Conservation (phyloP, 2,888 invertebrate genomes). For the Melanostoma mellinum region DNA sequence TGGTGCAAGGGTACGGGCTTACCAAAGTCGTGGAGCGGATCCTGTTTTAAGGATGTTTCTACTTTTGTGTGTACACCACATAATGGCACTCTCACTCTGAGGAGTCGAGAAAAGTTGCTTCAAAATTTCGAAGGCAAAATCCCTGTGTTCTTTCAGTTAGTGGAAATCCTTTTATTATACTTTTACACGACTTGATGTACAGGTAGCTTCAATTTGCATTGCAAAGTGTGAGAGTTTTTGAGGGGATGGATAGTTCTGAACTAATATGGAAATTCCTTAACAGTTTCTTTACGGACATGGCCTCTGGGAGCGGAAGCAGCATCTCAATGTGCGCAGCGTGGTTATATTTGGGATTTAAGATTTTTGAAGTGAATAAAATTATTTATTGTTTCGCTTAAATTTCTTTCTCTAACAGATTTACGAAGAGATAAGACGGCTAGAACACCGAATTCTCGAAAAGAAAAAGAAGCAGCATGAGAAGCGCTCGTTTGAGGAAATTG, state of each 20-base stretch:
- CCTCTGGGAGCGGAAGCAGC: not conserved
- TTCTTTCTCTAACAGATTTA: no score
- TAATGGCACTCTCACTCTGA: slow-evolving; percentile 53
- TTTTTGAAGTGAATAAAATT: no score
- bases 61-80: slow-evolving; percentile 66
- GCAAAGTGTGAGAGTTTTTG: slow-evolving; percentile 40
- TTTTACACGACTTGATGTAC: slow-evolving; percentile 23
- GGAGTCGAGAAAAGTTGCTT: slow-evolving; percentile 45
- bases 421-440: no score
- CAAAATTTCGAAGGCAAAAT: slow-evolving; percentile 37
- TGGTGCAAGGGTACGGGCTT: not conserved
- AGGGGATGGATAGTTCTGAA: slow-evolving; percentile 30
- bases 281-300: slow-evolving; percentile 42
- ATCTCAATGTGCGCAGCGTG: not conserved
- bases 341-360: not conserved
- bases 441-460: no score
- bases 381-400: not conserved
- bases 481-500: no score
- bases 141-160: slow-evolving; percentile 52
- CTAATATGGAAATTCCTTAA: slow-evolving; percentile 71
- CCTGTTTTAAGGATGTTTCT: slow-evolving; percentile 63
- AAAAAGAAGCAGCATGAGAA: no score
- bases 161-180: slow-evolving; percentile 65
- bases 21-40: slow-evolving; percentile 28
- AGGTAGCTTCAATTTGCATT: slow-evolving; percentile 68